Base-by-base conservation (phyloP, 2,113 vertebrate genomes). In the Macquaria ambigua region DNA sequence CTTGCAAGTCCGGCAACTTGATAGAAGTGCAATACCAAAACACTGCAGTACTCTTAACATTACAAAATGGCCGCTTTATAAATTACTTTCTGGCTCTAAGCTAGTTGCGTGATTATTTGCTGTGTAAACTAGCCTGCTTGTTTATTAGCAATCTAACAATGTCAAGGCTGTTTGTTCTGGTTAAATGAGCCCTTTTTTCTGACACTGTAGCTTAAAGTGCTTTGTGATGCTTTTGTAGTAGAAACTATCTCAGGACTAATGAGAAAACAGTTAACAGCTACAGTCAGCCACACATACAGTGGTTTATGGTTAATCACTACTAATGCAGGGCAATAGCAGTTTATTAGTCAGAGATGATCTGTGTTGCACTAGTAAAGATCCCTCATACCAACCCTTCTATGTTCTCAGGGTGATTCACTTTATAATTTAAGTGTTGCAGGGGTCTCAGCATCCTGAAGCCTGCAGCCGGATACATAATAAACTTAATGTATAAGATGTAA, bases 361-460 rank as follows among this genome's bases (percentile, higher is more conserved):
- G 55, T 80, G 50, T 50, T 59, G 63, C 59, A 46, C 63, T 3
- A 8, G 43, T 84, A 66, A 80, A 96, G 95, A 97, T 68, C 55
- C 64, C 39, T 96, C 95, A 95, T 95, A 94, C 95, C 95, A 96
- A 94, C 96, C 95, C 95, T 96, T 96, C 28, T 97, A 96, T 97
- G 96, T 96, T 96, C 96, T 96, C 96, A 96, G 95, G 96, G 96
- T 96, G 96, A 95, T 95, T 95, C n/a, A 9, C 50, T 83, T 86
- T 41, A 76, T 79, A 70, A 73, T 83, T 72, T 28, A 74, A 80
- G 62, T 74, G 43, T 53, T 77, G 58, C 66, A 77, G 31, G 52
- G 34, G 20, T 48, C 34, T 71, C 55, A 37, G 64, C 50, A 59
- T 74, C 59, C 63, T 81, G 59, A 77, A 74, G 85, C 53, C n/a